Evolutionary conservation across 2,888 invertebrate genomes (phyloP).

Genomic region (Phyto melanocephala): DNA sequence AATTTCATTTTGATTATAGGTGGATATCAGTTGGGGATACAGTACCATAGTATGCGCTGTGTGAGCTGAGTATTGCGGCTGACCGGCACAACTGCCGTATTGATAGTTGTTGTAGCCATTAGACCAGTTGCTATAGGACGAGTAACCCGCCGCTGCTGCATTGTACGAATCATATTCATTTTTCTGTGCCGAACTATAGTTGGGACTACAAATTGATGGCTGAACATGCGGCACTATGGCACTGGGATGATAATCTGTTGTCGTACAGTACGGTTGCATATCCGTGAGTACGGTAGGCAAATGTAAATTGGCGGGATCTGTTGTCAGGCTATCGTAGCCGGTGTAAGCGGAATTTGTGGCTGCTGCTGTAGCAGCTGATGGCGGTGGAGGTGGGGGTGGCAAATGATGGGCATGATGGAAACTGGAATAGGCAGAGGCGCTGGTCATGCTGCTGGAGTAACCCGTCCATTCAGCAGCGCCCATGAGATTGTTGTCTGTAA

Average conservation of each 20-base stretch:
- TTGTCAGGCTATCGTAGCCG: constrained; percentile 70
- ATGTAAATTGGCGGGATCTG: constrained; percentile 80
- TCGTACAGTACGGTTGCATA: constrained; percentile 79
- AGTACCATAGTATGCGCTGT: constrained; percentile 84
- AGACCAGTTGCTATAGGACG: constrained; percentile 78
- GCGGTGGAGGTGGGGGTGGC: constrained; percentile 78
- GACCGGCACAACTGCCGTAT: constrained; percentile 80
- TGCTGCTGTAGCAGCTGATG: constrained; percentile 73
- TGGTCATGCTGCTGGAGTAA: constrained; percentile 77
- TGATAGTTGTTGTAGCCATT: constrained; percentile 87
- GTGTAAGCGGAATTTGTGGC: constrained; percentile 67
- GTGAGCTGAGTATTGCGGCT: constrained; percentile 73
- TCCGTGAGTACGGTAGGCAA: constrained; percentile 82
- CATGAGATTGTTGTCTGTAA: constrained; percentile 82
- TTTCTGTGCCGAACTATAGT: constrained; percentile 72
- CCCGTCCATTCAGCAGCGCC: constrained; percentile 84
- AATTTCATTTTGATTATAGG: constrained; percentile 92
- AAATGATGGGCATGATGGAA: constrained; percentile 73
- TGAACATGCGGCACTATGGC: constrained; percentile 70
- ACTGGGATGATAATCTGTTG: constrained; percentile 78
- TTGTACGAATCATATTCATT: constrained; percentile 76
- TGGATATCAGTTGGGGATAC: constrained; percentile 88
- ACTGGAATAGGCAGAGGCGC: constrained; percentile 65
- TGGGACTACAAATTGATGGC: constrained; percentile 71
- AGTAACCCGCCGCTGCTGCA: constrained; percentile 72